phyloP scores from a whole-genome alignment of 2,113 vertebrate species.

The Nothoprocta perdicaria region DNA sequence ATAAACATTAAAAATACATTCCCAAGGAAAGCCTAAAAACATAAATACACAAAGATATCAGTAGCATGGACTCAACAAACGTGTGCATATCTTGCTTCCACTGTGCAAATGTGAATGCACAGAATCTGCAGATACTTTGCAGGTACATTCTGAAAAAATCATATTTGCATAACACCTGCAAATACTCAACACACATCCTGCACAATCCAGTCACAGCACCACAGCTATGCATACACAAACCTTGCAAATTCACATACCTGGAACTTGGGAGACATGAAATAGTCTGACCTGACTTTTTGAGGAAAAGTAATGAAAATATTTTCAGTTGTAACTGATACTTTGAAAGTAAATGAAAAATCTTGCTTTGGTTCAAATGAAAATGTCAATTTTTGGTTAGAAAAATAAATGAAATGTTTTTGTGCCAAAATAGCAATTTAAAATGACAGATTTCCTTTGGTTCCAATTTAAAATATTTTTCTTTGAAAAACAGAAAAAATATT shows the following conservation, averaged over 20 bases:
- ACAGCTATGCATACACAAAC: slow-evolving; percentile 29
- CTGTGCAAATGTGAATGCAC: neutral
- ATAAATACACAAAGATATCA: slow-evolving; percentile 11
- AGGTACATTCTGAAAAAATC: neutral
- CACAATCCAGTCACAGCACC: slow-evolving; percentile 2
- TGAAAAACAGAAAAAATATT: neutral
- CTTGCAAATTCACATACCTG: neutral
- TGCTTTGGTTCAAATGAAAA: slow-evolving; percentile 58
- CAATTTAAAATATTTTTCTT: slow-evolving; percentile 47
- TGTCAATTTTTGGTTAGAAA: slow-evolving; percentile 40
- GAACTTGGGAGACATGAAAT: neutral
- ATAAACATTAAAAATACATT: slow-evolving; percentile 27
- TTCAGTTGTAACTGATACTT: slow-evolving; percentile 61
- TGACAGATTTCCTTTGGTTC: slow-evolving; percentile 20
- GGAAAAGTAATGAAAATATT: slow-evolving; percentile 48
- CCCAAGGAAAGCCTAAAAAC: slow-evolving; percentile 26
- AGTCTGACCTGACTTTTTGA: slow-evolving; percentile 11
- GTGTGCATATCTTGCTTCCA: neutral
- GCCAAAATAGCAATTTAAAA: slow-evolving; percentile 54
- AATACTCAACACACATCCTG: slow-evolving; percentile 12
- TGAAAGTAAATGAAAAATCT: slow-evolving; percentile 60
- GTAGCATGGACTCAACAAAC: neutral
- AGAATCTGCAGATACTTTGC: neutral
- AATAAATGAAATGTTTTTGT: slow-evolving; percentile 39
- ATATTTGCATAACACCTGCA: slow-evolving; percentile 22